phyloP scores from a whole-genome alignment of 2,888 invertebrate genomes.

The Pyrgus malvae region DNA sequence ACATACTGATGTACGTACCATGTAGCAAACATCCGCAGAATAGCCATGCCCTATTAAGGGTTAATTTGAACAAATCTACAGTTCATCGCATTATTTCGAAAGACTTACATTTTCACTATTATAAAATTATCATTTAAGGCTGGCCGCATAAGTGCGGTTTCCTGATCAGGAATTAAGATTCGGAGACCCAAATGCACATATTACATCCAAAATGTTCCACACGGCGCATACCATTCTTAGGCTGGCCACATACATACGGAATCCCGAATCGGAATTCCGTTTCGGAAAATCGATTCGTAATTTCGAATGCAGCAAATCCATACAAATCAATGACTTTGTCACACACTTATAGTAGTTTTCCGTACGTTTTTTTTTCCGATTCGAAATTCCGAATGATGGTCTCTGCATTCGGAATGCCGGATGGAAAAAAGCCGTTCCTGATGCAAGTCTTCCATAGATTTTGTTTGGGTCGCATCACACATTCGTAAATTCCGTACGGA shows the following conservation, averaged over 20 bases:
- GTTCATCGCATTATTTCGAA: too few relatives aligned
- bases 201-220: constrained; percentile 1
- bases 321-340: background rate
- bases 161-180: too few relatives aligned
- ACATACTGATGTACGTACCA: background rate
- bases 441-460: background rate
- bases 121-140: too few relatives aligned
- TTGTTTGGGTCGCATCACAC: background rate
- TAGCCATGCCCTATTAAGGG: background rate
- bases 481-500: background rate
- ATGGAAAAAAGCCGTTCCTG: background rate
- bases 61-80: too few relatives aligned
- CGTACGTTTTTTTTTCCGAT: background rate
- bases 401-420: background rate
- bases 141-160: too few relatives aligned
- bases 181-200: constrained; percentile 12
- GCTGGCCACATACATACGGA: too few relatives aligned
- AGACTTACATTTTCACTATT: too few relatives aligned
- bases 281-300: constrained; percentile 14
- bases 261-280: constrained; percentile 2
- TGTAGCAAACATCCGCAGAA: background rate
- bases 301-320: constrained; percentile 10
- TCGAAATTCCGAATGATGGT: background rate
- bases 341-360: background rate
- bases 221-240: constrained; percentile 21